Evolutionary conservation across 2,113 vertebrate species (phyloP).

Genomic region (Aspidoscelis tigris): DNA sequence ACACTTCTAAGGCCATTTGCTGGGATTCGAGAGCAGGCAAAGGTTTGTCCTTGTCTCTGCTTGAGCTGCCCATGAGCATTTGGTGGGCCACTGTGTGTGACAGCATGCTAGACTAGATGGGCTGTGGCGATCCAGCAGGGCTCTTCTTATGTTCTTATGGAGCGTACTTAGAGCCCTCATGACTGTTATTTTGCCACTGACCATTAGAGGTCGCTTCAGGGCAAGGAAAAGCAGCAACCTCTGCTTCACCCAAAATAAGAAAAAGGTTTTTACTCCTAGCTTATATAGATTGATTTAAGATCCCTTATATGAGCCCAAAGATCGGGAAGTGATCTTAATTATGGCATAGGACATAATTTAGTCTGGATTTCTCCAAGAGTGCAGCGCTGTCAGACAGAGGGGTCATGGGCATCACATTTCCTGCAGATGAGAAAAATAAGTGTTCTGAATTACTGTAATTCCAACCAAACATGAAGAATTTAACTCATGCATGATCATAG

Average conservation of each 20-base stretch:
- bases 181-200: neutral
- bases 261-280: neutral
- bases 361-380: neutral
- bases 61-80: too few species aligned
- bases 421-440: neutral
- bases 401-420: neutral
- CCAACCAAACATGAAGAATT: neutral
- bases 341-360: neutral
- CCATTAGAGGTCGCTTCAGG: constrained; percentile 15
- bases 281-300: too few species aligned
- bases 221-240: neutral
- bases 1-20: too few species aligned
- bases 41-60: too few species aligned
- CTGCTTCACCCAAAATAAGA: neutral
- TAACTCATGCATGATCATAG: neutral
- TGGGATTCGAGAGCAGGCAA: too few species aligned
- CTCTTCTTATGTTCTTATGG: too few species aligned
- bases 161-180: neutral
- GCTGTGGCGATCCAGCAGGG: too few species aligned
- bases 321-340: neutral
- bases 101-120: too few species aligned
- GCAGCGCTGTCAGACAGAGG: neutral
- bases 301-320: too few species aligned
- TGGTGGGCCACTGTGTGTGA: too few species aligned
- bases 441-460: neutral